A percentile compares a stretch with the other conserved stretches of the same genome.
Conservation (phyloP, 2,888 invertebrate genomes). For the Anodontia alba region DNA sequence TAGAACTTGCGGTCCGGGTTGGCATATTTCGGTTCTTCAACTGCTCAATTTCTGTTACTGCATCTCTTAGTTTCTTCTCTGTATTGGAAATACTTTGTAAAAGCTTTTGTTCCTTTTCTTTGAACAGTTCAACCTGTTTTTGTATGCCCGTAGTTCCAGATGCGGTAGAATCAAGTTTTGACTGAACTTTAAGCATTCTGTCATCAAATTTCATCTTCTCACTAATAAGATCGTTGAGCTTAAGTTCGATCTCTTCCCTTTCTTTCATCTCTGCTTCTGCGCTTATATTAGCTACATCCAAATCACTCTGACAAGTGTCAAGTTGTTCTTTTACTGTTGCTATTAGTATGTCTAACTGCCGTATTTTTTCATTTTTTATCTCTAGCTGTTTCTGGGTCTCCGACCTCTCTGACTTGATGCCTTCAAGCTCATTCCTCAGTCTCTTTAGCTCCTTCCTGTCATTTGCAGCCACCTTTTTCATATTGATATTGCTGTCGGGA, state of each 20-base stretch:
- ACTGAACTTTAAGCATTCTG: slow-evolving; percentile 35
- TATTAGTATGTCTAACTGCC: slow-evolving; percentile 28
- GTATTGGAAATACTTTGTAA: slow-evolving; percentile 24
- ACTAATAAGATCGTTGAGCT: slow-evolving; percentile 39
- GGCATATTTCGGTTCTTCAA: slow-evolving; percentile 56
- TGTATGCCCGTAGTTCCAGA: slow-evolving; percentile 36
- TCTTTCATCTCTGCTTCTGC: slow-evolving; percentile 47
- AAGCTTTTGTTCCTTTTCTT: slow-evolving; percentile 37
- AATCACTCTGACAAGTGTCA: slow-evolving; percentile 36
- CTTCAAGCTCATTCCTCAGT: slow-evolving; percentile 46
- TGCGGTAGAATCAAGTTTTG: slow-evolving; percentile 33
- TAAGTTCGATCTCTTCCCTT: slow-evolving; percentile 53
- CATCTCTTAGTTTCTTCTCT: slow-evolving; percentile 47
- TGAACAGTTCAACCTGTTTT: slow-evolving; percentile 41
- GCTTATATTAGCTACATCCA: slow-evolving; percentile 43
- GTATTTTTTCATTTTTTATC: slow-evolving; percentile 45
- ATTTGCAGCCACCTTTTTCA: slow-evolving; percentile 53
- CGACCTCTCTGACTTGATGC: slow-evolving; percentile 40
- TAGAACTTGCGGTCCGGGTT: slow-evolving; percentile 49
- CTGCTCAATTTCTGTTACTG: slow-evolving; percentile 52
- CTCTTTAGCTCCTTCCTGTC: slow-evolving; percentile 57
- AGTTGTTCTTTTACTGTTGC: slow-evolving; percentile 43
- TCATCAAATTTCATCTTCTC: slow-evolving; percentile 47
- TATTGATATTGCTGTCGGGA: slow-evolving; percentile 57
- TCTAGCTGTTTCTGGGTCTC: slow-evolving; percentile 44